Percentiles rank a stretch among this genome's conserved stretches.
Evolutionary conservation across 2,113 vertebrate genomes (phyloP).

Genomic region (Phainopepla nitens): DNA sequence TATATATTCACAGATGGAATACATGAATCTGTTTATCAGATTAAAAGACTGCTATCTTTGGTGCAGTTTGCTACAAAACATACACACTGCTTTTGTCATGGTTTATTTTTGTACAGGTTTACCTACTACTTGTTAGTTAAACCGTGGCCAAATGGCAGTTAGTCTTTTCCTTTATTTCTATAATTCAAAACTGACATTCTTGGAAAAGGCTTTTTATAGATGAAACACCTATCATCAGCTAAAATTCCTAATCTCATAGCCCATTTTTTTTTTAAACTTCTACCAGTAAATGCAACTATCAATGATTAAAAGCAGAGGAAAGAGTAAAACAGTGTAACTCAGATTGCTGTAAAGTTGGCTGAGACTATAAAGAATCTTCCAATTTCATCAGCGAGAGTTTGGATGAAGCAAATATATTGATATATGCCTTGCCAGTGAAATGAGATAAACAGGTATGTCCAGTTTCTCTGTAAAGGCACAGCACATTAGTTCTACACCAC

Average conservation of each 20-base stretch:
- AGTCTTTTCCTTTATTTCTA: background rate
- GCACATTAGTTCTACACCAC: background rate
- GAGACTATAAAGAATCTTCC: background rate
- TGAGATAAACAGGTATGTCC: constrained; percentile 55
- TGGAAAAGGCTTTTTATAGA: background rate
- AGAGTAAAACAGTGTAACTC: background rate
- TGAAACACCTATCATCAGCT: background rate
- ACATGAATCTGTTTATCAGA: background rate
- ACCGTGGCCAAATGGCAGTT: background rate
- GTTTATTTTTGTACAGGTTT: background rate
- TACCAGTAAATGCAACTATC: background rate
- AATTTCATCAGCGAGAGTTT: background rate
- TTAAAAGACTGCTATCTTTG: background rate
- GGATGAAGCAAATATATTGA: constrained; percentile 8
- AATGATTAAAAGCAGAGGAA: background rate
- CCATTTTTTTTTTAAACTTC: background rate
- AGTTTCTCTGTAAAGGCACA: constrained; percentile 38
- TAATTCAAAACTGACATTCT: background rate
- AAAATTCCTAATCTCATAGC: background rate
- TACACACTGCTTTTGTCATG: fast-evolving
- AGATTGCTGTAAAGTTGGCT: background rate
- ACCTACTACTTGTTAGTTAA: background rate
- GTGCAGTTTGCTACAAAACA: background rate
- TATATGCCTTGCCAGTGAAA: background rate
- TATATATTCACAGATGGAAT: background rate